A percentile compares a stretch with the other conserved stretches of the same genome.
Conservation (phyloP, 2,797 vertebrate genomes). For the Allobates femoralis region DNA sequence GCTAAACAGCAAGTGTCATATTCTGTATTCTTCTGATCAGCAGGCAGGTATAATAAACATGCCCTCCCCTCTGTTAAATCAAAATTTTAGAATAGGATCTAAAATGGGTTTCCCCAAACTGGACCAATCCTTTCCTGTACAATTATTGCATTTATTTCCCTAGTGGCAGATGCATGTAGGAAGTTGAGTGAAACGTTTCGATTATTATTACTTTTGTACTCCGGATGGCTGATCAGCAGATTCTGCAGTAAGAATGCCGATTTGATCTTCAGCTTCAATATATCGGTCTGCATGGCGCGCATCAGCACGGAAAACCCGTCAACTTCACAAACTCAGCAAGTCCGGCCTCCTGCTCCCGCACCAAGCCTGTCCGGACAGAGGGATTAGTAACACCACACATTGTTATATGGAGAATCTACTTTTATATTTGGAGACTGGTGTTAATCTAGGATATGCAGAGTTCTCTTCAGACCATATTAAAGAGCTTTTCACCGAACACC, state of each 20-base stretch:
- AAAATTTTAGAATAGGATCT: not conserved
- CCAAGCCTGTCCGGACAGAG: constrained; percentile 77
- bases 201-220: constrained; percentile 83
- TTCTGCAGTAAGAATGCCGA: constrained; percentile 89
- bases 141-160: not conserved
- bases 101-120: not conserved
- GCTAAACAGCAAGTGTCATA: no score
- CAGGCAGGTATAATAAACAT: no score
- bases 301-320: constrained; percentile 89
- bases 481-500: no score
- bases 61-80: not conserved
- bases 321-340: constrained; percentile 82
- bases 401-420: no score
- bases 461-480: no score
- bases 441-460: no score
- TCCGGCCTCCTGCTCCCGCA: constrained; percentile 86
- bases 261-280: constrained; percentile 87
- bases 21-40: no score
- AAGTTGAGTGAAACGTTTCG: not conserved
- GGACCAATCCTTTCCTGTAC: not conserved
- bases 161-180: not conserved
- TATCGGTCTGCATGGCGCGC: constrained; percentile 88
- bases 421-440: no score
- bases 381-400: not conserved
- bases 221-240: constrained; percentile 83